Conservation (phyloP, 2,888 invertebrate genomes). For the Drosophila kokeensis region DNA sequence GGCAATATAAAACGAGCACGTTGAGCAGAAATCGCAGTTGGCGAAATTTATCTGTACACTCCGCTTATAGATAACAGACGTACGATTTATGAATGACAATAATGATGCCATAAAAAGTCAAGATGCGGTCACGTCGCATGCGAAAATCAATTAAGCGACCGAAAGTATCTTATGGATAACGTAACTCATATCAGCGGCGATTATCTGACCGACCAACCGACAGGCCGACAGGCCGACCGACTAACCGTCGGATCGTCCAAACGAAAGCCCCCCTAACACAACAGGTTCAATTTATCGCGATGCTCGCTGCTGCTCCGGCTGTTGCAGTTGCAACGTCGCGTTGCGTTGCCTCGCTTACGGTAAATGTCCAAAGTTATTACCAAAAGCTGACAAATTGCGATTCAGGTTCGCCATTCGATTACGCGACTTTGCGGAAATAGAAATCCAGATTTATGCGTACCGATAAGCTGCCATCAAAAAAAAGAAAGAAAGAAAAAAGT, state of each 20-base stretch:
- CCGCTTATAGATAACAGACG: constrained; percentile 61
- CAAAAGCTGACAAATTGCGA: constrained; percentile 80
- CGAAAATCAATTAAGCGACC: constrained; percentile 68
- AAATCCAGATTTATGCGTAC: constrained; percentile 55
- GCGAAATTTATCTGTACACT: constrained; percentile 42
- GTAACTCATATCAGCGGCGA: constrained; percentile 53
- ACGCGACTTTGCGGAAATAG: constrained; percentile 67
- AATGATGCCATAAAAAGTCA: constrained; percentile 62
- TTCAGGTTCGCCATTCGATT: constrained; percentile 56
- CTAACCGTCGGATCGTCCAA: constrained; percentile 1
- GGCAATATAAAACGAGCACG: constrained; percentile 32
- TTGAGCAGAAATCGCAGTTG: constrained; percentile 40
- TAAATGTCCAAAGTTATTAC: constrained; percentile 80
- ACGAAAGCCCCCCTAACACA: constrained; percentile 46
- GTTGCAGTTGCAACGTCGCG: constrained; percentile 8
- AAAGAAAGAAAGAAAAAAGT: constrained; percentile 12
- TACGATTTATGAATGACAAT: constrained; percentile 76
- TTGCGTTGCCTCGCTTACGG: constrained; percentile 58
- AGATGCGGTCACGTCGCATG: constrained; percentile 66
- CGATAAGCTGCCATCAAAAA: constrained; percentile 39
- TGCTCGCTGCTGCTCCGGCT: constrained; percentile 6
- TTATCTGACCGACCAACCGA: constrained; percentile 54
- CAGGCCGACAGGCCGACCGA: neutral
- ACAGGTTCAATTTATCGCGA: constrained; percentile 72
- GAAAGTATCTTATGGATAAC: constrained; percentile 65